Evolutionary conservation across 2,888 invertebrate genomes (phyloP).

Genomic region (Tupiocoris notatus): DNA sequence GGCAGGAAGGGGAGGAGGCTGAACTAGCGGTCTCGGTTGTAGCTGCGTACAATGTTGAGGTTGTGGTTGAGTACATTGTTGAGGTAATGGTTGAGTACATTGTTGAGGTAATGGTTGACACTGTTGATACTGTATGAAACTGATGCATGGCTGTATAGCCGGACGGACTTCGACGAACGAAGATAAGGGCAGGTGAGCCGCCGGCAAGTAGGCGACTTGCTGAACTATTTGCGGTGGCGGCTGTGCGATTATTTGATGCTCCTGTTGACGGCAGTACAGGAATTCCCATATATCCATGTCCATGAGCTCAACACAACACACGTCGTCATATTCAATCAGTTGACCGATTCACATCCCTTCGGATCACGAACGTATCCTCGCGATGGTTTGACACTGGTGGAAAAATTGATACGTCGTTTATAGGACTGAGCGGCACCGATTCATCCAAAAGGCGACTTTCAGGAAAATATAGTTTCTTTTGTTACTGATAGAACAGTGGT

Average conservation of each 20-base stretch:
- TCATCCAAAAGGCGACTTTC: neutral
- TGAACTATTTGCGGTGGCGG: conserved; percentile 14
- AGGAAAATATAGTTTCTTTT: too few relatives aligned
- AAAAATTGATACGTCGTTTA: too few relatives aligned
- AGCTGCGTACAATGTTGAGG: neutral
- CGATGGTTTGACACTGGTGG: too few relatives aligned
- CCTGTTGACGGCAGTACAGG: conserved; percentile 27
- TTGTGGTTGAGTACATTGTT: neutral
- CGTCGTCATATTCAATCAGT: neutral
- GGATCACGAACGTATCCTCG: too few relatives aligned
- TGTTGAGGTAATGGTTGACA: neutral
- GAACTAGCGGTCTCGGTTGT: neutral
- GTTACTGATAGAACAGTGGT: too few relatives aligned
- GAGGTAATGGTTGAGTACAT: neutral
- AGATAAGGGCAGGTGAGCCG: conserved; percentile 21
- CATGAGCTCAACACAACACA: neutral
- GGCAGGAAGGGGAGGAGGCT: neutral
- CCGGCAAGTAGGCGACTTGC: conserved; percentile 9
- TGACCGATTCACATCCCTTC: neutral
- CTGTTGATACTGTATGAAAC: conserved; percentile 34
- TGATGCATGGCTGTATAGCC: conserved; percentile 14
- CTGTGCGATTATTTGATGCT: conserved; percentile 33
- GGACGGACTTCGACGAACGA: conserved; percentile 32
- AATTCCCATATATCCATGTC: conserved; percentile 40
- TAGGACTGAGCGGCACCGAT: too few relatives aligned